phyloP scores from a whole-genome alignment of 2,888 invertebrate genomes.

The Noctuana brunneofusca region DNA sequence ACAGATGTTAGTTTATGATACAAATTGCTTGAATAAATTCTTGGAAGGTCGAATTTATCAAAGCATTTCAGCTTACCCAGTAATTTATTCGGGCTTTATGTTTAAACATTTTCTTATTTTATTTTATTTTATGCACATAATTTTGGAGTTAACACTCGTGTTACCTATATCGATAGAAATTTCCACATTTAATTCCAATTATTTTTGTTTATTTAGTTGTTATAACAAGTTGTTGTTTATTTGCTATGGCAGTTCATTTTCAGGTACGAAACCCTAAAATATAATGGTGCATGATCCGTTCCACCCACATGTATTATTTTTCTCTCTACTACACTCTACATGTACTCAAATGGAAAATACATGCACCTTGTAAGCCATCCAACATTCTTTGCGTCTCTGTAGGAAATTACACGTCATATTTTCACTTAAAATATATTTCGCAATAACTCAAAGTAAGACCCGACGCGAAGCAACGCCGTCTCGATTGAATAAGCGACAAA shows the following conservation, averaged over 20 bases:
- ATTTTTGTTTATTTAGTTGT: too few species aligned
- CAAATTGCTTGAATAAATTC: constrained; percentile 23
- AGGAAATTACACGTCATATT: constrained; percentile 34
- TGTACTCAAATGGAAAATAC: not conserved
- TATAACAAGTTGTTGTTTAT: too few species aligned
- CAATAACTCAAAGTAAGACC: constrained; percentile 40
- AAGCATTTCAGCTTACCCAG: not conserved
- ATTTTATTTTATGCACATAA: too few species aligned
- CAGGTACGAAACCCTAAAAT: not conserved
- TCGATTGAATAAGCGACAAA: constrained; percentile 28
- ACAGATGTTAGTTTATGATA: constrained; percentile 25
- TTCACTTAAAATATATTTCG: constrained; percentile 32
- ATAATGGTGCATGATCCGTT: not conserved
- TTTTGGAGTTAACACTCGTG: too few species aligned
- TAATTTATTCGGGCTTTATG: not conserved
- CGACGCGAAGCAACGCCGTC: constrained; percentile 15
- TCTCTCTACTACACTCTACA: not conserved
- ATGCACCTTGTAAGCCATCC: constrained; percentile 1
- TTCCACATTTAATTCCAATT: too few species aligned
- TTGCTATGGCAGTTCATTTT: too few species aligned
- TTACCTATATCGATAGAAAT: too few species aligned
- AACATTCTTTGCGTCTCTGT: constrained; percentile 1
- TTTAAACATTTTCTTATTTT: too few species aligned
- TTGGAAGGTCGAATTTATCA: not conserved
- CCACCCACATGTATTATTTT: not conserved